Percentiles rank a stretch among this genome's conserved stretches.
phyloP scores from a whole-genome alignment of 2,113 vertebrate species.

The Leucosticte australis region DNA sequence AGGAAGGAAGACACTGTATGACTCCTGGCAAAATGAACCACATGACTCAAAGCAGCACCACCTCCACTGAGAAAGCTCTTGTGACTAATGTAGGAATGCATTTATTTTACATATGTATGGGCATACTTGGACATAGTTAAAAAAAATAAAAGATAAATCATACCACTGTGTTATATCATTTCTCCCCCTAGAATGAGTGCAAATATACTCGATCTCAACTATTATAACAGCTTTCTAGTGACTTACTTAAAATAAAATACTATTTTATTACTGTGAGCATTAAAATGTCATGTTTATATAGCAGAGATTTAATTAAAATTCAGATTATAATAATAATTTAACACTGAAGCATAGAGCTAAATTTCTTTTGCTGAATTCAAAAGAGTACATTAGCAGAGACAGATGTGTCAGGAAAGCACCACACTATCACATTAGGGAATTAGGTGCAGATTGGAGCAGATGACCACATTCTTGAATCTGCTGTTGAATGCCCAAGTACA shows the following conservation, averaged over 20 bases:
- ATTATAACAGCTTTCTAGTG: background rate
- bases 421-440: background rate
- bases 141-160: background rate
- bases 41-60: background rate
- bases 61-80: background rate
- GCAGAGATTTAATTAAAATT: slow-evolving; percentile 37
- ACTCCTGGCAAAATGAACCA: background rate
- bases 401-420: background rate
- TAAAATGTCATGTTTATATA: slow-evolving; percentile 38
- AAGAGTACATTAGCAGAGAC: background rate
- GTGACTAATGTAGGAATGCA: background rate
- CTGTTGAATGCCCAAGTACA: background rate
- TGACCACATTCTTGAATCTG: background rate
- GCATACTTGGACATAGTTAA: background rate
- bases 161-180: background rate
- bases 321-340: slow-evolving; percentile 24
- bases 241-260: slow-evolving; percentile 31
- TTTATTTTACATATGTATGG: background rate
- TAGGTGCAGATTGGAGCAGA: background rate
- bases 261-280: slow-evolving; percentile 2
- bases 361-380: background rate
- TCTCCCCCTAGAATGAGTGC: background rate
- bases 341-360: background rate
- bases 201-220: background rate
- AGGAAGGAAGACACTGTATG: background rate